Evolutionary conservation across 2,113 vertebrate species (phyloP), one percentile per base, ranked within the genome.

Genomic region (Murina feae): DNA sequence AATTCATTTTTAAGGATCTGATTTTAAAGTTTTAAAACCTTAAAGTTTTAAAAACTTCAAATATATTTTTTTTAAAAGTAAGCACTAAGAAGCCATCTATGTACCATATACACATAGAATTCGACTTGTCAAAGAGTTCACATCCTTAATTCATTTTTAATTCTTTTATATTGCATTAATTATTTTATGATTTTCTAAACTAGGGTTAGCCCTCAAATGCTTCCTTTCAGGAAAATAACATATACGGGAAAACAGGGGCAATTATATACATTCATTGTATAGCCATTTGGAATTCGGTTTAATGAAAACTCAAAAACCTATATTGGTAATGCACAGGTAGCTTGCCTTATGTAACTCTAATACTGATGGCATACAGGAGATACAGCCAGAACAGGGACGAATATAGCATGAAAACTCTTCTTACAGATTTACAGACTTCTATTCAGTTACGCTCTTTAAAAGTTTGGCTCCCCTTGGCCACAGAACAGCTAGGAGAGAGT

Each of bases 1-100:
- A 74, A 74, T 92, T 66, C 35, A 53, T 88, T 89, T 65, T 80
- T 12, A 87, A 75, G 80, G 81, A 7, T 75, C n/a, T 89, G 1
- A 44, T 69, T 84, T 95, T 72, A 20, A 96, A 76, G 42, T 69
- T 82, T 95, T 75, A 53, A 30, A 74, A 69, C 84, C 74, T 89
- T 60, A 60, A 28, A 78, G 30, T 71, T 82, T 95, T 76, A 55
- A 30, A 75, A 71, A 84, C 47, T 93, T 82, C 8, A 78, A 69
- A 88, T 63, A 3, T 23, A 53, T 10, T 75, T 76, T 63, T 63
- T 42, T 60, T 12, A 81, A 10, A 92, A 55, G 35, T 86, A 86
- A 94, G 9, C 47, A 91, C 23, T 9, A 35, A 16, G 5, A 8
- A 37, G 7, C 55, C 42, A 89, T 78, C 17, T 6, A 42, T 66